Base-by-base conservation (phyloP, 2,888 invertebrate species). In the Notocelia uddmanniana region DNA sequence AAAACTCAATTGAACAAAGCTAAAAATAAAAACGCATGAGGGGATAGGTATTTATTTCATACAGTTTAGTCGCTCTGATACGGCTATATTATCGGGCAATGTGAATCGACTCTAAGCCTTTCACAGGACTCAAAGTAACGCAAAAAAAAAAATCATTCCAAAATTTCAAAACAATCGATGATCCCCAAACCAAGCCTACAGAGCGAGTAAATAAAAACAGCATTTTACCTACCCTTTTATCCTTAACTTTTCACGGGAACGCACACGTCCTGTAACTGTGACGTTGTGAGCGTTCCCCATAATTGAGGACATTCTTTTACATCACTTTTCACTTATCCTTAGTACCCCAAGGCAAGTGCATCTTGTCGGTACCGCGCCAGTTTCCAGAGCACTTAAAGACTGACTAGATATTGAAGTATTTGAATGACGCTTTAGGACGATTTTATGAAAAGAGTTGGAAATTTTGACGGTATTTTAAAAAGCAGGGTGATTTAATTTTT, bases 291-390 rank as follows among this genome's bases (percentile, higher is more conserved):
- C 45, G 48, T 45, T 62, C 62, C 34, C 63, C 57, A 58, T 58
- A 50, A 64, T 58, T 70, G 34, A 58, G 50, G 50, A 64, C 50
- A 50, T 37, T 58, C 57, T 58, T 45, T 58, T 50, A 70, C 70
- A 64, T 64, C 70, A 58, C 41, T 63, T 70, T 70, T 48, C 64
- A 64, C 70, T 70, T 70, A 64, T 45, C 66, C 11, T 19, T 19
- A 15, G 23, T 3, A 21, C 52, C 64, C 34, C 37, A 6, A 19
- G 54, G 54, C 52, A 34, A 34, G 34, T 57, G 34, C 18, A 57
- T 18, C 18, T 34, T 37, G 37, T 23, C 37, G 19, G 37, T 9
- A 26, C 66, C 1, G 26, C 6, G 26, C 55, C 26, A 13, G n/a
- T 19, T 57, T 67, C 18, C 11, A 26, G 11, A 37, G 19, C 60